Evolutionary conservation across 2,888 invertebrate genomes (phyloP).

Genomic region (Eilema depressum): DNA sequence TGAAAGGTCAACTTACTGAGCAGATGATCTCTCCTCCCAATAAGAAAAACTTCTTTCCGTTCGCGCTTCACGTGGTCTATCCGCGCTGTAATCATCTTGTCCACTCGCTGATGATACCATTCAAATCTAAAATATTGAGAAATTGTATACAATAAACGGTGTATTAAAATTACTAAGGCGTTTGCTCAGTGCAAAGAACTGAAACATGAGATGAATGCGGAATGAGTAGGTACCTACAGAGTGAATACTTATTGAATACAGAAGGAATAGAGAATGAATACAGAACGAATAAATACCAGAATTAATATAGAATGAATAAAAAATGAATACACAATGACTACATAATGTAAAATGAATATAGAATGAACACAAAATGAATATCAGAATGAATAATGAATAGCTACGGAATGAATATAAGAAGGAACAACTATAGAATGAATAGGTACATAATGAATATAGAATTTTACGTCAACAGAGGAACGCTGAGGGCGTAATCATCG

Average conservation of each 20-base stretch:
- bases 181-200: slow-evolving; percentile 1
- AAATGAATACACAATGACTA: too few species aligned
- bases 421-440: not conserved
- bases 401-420: not conserved
- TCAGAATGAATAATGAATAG: not conserved
- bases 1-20: slow-evolving; percentile 86
- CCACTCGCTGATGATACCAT: slow-evolving; percentile 89
- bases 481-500: slow-evolving; percentile 87
- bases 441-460: not conserved
- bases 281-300: not conserved
- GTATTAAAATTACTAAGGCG: not conserved
- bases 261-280: not conserved
- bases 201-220: not conserved
- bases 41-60: slow-evolving; percentile 87
- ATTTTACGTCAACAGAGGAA: slow-evolving; percentile 72
- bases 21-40: slow-evolving; percentile 90
- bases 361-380: not conserved
- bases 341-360: not conserved
- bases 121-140: slow-evolving; percentile 83
- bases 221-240: not conserved
- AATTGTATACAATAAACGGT: not conserved
- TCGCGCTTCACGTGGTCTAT: slow-evolving; percentile 83
- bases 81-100: slow-evolving; percentile 86
- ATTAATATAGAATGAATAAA: not conserved
- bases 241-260: not conserved